phyloP scores from a whole-genome alignment of 2,113 vertebrate species.

The Narcine bancroftii region DNA sequence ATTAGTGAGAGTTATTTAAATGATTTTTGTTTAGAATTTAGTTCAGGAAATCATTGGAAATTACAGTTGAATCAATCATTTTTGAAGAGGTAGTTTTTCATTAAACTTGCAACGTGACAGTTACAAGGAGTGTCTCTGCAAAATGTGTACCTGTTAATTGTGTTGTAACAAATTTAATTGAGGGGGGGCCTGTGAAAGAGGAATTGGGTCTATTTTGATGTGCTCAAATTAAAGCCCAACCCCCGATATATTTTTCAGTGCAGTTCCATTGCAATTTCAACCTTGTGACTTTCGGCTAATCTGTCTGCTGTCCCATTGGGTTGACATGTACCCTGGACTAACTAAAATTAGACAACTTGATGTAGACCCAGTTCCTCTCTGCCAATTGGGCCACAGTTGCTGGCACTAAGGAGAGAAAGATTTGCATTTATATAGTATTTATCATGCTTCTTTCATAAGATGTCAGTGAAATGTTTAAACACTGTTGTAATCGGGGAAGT shows the following conservation, averaged over 20 bases:
- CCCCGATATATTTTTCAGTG: not conserved
- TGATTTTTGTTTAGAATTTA: conserved; percentile 35
- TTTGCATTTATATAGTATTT: no score
- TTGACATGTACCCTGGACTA: not conserved
- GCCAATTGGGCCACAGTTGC: not conserved
- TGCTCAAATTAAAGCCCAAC: not conserved
- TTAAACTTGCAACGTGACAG: not conserved
- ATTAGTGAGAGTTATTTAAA: conserved; percentile 32
- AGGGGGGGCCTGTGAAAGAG: not conserved
- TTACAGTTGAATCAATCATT: conserved; percentile 32
- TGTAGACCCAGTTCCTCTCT: no score
- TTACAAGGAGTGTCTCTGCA: not conserved
- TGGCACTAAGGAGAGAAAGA: no score
- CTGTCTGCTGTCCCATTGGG: not conserved
- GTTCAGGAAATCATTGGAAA: conserved; percentile 30
- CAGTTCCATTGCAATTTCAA: not conserved
- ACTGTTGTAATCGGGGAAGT: no score
- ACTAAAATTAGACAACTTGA: not conserved
- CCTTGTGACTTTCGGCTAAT: not conserved
- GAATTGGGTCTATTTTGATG: not conserved
- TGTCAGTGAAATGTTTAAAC: no score
- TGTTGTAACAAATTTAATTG: conserved; percentile 27
- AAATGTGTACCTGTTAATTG: conserved; percentile 15
- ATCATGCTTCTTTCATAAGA: no score
- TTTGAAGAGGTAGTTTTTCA: conserved; percentile 31